phyloP scores from a whole-genome alignment of 2,888 invertebrate species.

The Disparrhopalites patrizii region DNA sequence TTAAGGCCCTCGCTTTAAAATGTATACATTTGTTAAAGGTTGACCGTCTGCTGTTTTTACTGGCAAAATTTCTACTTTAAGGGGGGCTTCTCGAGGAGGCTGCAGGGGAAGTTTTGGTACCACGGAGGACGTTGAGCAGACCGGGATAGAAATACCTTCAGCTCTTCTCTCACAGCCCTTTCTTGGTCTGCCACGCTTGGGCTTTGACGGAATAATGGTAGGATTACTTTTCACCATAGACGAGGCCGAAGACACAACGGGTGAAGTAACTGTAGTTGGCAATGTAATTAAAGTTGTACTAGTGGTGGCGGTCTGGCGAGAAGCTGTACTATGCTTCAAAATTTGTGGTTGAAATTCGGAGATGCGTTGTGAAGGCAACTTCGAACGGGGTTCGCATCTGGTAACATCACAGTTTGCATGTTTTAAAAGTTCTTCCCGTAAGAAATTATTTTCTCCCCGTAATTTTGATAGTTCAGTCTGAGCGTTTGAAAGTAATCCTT shows the following conservation, averaged over 20 bases:
- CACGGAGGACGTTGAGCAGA: neutral
- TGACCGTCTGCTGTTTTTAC: slow-evolving; percentile 9
- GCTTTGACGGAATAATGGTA: slow-evolving; percentile 13
- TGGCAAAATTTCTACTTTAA: slow-evolving; percentile 30
- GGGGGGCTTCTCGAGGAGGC: neutral
- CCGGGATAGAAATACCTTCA: neutral
- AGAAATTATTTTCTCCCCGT: slow-evolving; percentile 33
- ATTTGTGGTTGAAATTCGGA: slow-evolving; percentile 26
- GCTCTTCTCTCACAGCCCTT: slow-evolving; percentile 42
- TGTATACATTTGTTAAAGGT: slow-evolving; percentile 10
- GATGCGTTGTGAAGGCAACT: neutral
- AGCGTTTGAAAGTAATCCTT: slow-evolving; percentile 32
- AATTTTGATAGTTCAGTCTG: slow-evolving; percentile 35
- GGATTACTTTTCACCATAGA: too few relatives aligned
- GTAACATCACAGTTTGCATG: slow-evolving; percentile 35
- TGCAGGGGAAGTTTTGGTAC: slow-evolving; percentile 21
- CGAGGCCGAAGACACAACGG: neutral
- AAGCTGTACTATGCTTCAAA: neutral
- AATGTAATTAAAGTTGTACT: neutral
- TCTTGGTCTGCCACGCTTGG: slow-evolving; percentile 43
- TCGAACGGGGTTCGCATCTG: slow-evolving; percentile 1
- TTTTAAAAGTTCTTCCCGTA: slow-evolving; percentile 34
- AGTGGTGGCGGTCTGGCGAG: neutral
- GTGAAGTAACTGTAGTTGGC: neutral
- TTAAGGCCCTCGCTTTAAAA: slow-evolving; percentile 8